Evolutionary conservation across 2,888 invertebrate species (phyloP), one percentile per base, ranked within the genome.

Genomic region (Dasysyrphus tricinctus): DNA sequence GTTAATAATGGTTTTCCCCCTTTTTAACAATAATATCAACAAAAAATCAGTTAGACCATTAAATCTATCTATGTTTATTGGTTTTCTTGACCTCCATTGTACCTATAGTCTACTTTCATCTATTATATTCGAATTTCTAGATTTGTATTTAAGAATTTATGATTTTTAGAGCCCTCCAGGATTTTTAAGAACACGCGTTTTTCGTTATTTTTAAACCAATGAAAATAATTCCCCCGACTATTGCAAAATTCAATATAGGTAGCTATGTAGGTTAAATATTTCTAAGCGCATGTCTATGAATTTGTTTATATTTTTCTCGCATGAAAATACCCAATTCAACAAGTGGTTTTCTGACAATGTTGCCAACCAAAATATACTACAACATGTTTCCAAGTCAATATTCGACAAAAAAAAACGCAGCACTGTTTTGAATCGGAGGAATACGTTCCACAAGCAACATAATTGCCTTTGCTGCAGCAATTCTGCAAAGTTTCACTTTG

Each of bases 361-460:
- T 39, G 42, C 39, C 24, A 24, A 1, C 7, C 14, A 24, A 24
- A 42, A 1, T 14, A 4, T 12, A n/a, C n/a, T n/a, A 39, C 42
- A 61, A 61, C 57, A 16, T 57, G 5, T 37, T 16, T 16, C 3
- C 4, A 34, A 4, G 19, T 24, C 1, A 49, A 49, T 16, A 19
- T 19, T 32, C 32, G 32, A 32, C 32, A 32, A 32, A 49, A 29
- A n/a, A 7, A 54, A n/a, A n/a, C n/a, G 9, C 24, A 24, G 24
- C 8, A 7, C 2, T 3, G 39, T 2, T 29, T 61, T 61, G 69
- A 47, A 29, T 63, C 47, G 6, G 37, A 12, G 12, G 24, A 75
- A 63, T 79, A 72, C 78, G 65, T 61, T 86, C 86, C 86, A 86
- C 86, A 56, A 29, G 74, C 74, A 79, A 75, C 78, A 70, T 19